phyloP scores from a whole-genome alignment of 2,888 invertebrate species.

The Blomia tropicalis region DNA sequence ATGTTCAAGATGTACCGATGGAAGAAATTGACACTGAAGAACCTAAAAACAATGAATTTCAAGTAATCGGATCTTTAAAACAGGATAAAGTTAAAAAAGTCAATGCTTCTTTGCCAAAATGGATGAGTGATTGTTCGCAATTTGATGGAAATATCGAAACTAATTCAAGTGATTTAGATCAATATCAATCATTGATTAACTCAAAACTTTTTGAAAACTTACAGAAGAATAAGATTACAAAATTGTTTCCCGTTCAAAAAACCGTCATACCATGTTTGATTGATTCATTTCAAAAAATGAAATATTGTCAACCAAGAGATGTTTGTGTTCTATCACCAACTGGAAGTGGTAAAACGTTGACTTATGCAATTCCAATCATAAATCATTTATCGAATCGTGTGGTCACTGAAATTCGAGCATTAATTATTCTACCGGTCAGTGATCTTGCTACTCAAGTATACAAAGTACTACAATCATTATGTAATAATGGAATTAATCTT shows the following conservation, averaged over 20 bases:
- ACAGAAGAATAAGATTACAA: conserved; percentile 23
- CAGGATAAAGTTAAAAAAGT: conserved; percentile 39
- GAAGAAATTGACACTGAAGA: conserved; percentile 25
- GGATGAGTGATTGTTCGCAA: conserved; percentile 63
- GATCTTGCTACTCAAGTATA: conserved; percentile 78
- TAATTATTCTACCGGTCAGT: conserved; percentile 81
- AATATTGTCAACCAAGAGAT: conserved; percentile 54
- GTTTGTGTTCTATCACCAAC: conserved; percentile 93
- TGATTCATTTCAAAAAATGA: conserved; percentile 4
- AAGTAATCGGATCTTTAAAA: conserved; percentile 50
- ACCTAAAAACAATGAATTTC: conserved; percentile 42
- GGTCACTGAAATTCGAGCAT: conserved; percentile 54
- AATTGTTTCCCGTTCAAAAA: conserved; percentile 30
- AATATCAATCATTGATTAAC: conserved; percentile 47
- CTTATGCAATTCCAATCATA: conserved; percentile 78
- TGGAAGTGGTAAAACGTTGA: conserved; percentile 89
- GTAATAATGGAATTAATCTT: conserved; percentile 40
- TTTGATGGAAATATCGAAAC: conserved; percentile 55
- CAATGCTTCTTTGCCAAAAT: conserved; percentile 62
- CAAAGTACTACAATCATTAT: conserved; percentile 52
- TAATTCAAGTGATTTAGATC: conserved; percentile 42
- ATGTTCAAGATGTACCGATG: background rate
- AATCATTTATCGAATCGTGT: conserved; percentile 51
- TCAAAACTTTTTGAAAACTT: conserved; percentile 24
- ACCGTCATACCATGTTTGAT: conserved; percentile 29